phyloP scores from a whole-genome alignment of 1,140 invertebrate genomes.

The Brachionus angularis region DNA sequence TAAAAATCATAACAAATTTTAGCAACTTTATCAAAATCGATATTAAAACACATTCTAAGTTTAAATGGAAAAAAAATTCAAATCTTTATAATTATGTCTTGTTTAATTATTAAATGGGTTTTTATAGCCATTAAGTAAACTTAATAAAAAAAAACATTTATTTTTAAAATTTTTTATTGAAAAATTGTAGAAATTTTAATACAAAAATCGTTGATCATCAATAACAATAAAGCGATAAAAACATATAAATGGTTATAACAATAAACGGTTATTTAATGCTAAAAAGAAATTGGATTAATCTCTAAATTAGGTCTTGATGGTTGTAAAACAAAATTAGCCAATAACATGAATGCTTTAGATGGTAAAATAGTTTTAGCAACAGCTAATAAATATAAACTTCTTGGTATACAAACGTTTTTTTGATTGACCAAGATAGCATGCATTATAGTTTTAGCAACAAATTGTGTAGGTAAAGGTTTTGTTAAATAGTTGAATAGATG shows the following conservation, averaged over 20 bases:
- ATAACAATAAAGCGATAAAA: too few species aligned
- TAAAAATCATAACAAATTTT: constrained; percentile 64
- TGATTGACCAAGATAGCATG: constrained; percentile 40
- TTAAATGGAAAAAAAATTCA: too few species aligned
- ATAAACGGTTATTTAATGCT: constrained; percentile 14
- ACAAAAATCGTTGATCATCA: too few species aligned
- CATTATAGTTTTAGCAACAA: constrained; percentile 34
- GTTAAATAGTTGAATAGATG: constrained; percentile 39
- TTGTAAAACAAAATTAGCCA: constrained; percentile 42
- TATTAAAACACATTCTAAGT: not conserved
- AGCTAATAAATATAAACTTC: constrained; percentile 25
- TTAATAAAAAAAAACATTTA: too few species aligned
- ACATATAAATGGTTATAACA: too few species aligned
- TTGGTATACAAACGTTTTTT: constrained; percentile 43
- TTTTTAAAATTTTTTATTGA: too few species aligned
- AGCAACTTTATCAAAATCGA: constrained; percentile 60
- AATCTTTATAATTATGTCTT: too few species aligned
- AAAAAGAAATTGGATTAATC: constrained; percentile 1
- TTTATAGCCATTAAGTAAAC: too few species aligned
- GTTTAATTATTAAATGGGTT: too few species aligned
- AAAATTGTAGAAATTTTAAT: too few species aligned
- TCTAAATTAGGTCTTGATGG: constrained; percentile 44
- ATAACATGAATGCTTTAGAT: constrained; percentile 36
- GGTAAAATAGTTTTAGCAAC: constrained; percentile 37
- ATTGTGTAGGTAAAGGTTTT: constrained; percentile 9